Evolutionary conservation across 2,797 vertebrate species (phyloP).

Genomic region (Mormyrus proboscirostris): DNA sequence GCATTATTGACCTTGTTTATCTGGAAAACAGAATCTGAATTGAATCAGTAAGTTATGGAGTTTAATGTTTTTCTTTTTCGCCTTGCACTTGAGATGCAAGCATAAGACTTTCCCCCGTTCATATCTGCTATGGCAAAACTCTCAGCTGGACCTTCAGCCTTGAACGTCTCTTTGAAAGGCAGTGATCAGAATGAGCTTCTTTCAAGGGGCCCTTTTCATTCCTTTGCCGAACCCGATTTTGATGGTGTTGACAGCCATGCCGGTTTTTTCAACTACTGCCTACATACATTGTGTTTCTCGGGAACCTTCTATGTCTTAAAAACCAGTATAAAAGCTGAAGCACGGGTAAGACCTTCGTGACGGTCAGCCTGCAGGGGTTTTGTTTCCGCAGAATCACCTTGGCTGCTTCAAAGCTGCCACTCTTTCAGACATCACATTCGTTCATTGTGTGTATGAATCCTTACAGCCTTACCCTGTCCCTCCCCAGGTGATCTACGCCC

Average conservation of each 20-base stretch:
- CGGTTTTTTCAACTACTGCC: not conserved
- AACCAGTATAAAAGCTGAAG: not conserved
- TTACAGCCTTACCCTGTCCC: conserved; percentile 17
- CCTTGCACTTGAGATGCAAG: conserved; percentile 29
- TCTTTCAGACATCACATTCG: too few relatives aligned
- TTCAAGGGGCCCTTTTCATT: not conserved
- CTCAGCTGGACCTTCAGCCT: conserved; percentile 42
- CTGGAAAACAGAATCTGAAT: conserved; percentile 8
- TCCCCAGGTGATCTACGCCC: conserved; percentile 90
- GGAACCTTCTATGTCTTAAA: not conserved
- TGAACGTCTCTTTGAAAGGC: conserved; percentile 49
- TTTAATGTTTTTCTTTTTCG: conserved; percentile 21
- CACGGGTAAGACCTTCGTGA: not conserved
- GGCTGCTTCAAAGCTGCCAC: not conserved
- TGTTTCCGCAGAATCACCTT: not conserved
- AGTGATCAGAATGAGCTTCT: conserved; percentile 33
- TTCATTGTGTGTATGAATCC: not conserved
- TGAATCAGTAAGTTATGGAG: not conserved
- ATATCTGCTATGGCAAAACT: conserved; percentile 46
- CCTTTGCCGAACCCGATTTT: not conserved
- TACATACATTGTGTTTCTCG: not conserved
- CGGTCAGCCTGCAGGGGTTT: not conserved
- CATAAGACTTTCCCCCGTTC: conserved; percentile 38
- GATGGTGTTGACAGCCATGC: not conserved
- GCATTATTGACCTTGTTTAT: conserved; percentile 43